Evolutionary conservation across 2,113 vertebrate species (phyloP).

Genomic region (Dicaeum eximium): DNA sequence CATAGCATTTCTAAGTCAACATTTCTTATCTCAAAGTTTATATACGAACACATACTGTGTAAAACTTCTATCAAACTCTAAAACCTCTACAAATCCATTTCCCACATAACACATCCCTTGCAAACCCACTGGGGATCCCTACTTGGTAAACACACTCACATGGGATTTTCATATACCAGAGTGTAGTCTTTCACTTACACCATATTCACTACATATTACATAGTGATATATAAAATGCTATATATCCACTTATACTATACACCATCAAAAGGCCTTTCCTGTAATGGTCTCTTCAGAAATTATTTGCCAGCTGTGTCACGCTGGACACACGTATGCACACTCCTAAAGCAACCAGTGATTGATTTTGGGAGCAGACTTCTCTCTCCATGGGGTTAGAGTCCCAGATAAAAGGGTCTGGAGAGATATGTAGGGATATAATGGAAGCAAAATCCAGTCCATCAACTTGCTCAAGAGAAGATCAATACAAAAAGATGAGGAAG

Average conservation of each 20-base stretch:
- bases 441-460: not conserved
- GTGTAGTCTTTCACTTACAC: not conserved
- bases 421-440: not conserved
- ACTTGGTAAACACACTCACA: not conserved
- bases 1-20: too few species aligned
- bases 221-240: not conserved
- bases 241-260: too few species aligned
- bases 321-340: not conserved
- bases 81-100: too few species aligned
- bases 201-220: not conserved
- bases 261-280: not conserved
- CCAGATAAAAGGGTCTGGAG: not conserved
- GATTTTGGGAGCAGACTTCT: not conserved
- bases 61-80: too few species aligned
- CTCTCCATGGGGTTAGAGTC: not conserved
- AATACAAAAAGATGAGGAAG: not conserved
- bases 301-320: not conserved
- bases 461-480: not conserved
- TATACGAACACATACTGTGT: too few species aligned
- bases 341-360: not conserved
- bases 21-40: too few species aligned
- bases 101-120: not conserved
- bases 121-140: not conserved
- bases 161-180: not conserved
- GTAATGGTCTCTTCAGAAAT: not conserved